phyloP scores from a whole-genome alignment of 1,140 invertebrate genomes.

The Wasmannia auropunctata region DNA sequence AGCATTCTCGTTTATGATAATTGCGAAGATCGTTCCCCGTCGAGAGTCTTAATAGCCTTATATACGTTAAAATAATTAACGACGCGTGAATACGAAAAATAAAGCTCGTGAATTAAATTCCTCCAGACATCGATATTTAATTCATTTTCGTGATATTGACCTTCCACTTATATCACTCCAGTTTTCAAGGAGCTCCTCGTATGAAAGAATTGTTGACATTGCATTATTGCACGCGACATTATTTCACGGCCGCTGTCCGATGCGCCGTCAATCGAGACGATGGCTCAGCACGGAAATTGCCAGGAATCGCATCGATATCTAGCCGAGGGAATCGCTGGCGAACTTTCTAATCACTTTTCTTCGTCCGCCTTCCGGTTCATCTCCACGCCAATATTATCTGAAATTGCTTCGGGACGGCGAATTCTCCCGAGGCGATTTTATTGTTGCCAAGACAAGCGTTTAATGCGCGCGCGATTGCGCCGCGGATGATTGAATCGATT shows the following conservation, averaged over 20 bases:
- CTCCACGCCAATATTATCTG: slow-evolving; percentile 55
- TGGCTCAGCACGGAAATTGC: slow-evolving; percentile 49
- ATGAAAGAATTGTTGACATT: slow-evolving; percentile 28
- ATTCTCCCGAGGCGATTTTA: background rate
- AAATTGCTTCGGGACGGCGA: slow-evolving; percentile 36
- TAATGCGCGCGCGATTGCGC: background rate
- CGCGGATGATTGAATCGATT: slow-evolving; percentile 36
- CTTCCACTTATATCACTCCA: background rate
- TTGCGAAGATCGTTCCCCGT: background rate
- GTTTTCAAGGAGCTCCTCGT: background rate
- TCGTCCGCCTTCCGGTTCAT: slow-evolving; percentile 38
- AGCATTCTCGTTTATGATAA: background rate
- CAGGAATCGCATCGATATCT: slow-evolving; percentile 58
- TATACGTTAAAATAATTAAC: background rate
- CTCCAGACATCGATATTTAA: background rate
- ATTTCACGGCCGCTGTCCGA: slow-evolving; percentile 13
- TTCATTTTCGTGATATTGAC: background rate
- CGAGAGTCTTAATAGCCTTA: background rate
- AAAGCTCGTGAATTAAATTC: background rate
- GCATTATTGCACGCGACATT: slow-evolving; percentile 18
- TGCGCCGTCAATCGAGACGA: slow-evolving; percentile 25
- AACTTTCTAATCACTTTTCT: slow-evolving; percentile 67
- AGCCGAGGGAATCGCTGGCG: slow-evolving; percentile 21
- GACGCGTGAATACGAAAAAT: background rate
- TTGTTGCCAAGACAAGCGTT: slow-evolving; percentile 25